A percentile compares a stretch with the other conserved stretches of the same genome.
Conservation (phyloP, 1,140 invertebrate species). For the Paracyclopina nana region DNA sequence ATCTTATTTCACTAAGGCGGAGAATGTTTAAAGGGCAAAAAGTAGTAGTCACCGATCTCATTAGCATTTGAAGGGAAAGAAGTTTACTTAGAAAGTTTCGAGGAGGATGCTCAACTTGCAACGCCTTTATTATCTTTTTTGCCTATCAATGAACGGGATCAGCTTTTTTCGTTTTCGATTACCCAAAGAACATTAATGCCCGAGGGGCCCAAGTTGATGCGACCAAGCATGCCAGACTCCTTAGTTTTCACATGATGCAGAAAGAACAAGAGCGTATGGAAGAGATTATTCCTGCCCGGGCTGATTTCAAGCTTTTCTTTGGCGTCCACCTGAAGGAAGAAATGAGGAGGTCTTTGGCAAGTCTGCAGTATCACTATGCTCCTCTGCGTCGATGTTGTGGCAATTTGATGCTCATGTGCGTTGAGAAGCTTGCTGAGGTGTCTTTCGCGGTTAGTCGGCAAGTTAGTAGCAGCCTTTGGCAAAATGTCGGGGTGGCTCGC, state of each 20-base stretch:
- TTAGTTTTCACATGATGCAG: conserved; percentile 14
- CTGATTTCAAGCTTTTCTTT: conserved; percentile 7
- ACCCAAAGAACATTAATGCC: conserved; percentile 16
- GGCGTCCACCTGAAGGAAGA: not conserved
- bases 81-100: too few species aligned
- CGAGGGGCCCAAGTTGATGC: conserved; percentile 13
- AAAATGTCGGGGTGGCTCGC: not conserved
- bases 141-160: too few species aligned
- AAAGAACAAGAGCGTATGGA: conserved; percentile 12
- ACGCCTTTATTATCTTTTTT: too few species aligned
- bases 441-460: too few species aligned
- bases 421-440: too few species aligned
- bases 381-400: too few species aligned
- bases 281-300: conserved; percentile 10
- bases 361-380: conserved; percentile 14
- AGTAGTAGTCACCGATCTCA: too few species aligned
- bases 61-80: too few species aligned
- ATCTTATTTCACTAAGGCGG: too few species aligned
- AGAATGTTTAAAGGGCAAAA: too few species aligned
- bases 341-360: conserved; percentile 8
- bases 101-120: too few species aligned
- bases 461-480: not conserved
- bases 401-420: too few species aligned
- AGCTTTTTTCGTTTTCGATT: not conserved
- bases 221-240: conserved; percentile 12